A percentile compares a stretch with the other conserved stretches of the same genome.
Evolutionary conservation across 2,888 invertebrate genomes (phyloP).

Genomic region (Spodoptera littoralis): DNA sequence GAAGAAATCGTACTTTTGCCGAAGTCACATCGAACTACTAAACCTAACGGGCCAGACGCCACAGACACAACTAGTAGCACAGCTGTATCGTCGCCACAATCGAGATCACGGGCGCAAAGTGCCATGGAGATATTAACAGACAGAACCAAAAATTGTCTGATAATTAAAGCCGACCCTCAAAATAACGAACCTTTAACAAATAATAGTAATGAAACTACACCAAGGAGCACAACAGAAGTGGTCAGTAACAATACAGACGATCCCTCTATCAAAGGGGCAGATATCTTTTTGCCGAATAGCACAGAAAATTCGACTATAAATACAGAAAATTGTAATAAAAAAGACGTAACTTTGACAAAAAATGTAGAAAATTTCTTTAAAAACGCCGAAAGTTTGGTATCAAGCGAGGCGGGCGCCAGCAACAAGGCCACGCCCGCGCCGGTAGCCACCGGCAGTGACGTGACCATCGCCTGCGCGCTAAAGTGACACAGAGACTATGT

Average conservation of each 20-base stretch:
- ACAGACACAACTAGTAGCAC: not conserved
- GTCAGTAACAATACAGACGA: conserved; percentile 7
- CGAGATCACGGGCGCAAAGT: not conserved
- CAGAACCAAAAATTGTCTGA: conserved; percentile 9
- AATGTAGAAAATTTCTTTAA: conserved; percentile 21
- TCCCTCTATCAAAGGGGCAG: not conserved
- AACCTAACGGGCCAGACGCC: not conserved
- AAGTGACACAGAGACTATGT: conserved; percentile 33
- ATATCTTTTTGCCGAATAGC: conserved; percentile 8
- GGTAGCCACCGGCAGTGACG: conserved; percentile 5
- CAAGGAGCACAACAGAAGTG: not conserved
- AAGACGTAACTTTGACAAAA: conserved; percentile 16
- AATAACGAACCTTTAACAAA: conserved; percentile 11
- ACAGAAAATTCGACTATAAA: conserved; percentile 1
- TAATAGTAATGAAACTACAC: conserved; percentile 1
- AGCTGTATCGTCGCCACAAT: not conserved
- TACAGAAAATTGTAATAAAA: conserved; percentile 1
- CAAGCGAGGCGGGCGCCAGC: conserved; percentile 2
- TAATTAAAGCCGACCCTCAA: conserved; percentile 1
- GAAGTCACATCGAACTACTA: conserved; percentile 3
- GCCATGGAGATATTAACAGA: conserved; percentile 14
- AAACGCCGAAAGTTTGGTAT: conserved; percentile 11
- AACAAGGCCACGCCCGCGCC: conserved; percentile 2
- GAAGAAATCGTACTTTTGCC: conserved; percentile 30
- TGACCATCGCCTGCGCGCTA: conserved; percentile 14